These are phyloP conservation scores for Tenthredo distinguenda DNA, from an alignment of 2,888 invertebrate genomes.

Conservation along the genomic window DNA sequence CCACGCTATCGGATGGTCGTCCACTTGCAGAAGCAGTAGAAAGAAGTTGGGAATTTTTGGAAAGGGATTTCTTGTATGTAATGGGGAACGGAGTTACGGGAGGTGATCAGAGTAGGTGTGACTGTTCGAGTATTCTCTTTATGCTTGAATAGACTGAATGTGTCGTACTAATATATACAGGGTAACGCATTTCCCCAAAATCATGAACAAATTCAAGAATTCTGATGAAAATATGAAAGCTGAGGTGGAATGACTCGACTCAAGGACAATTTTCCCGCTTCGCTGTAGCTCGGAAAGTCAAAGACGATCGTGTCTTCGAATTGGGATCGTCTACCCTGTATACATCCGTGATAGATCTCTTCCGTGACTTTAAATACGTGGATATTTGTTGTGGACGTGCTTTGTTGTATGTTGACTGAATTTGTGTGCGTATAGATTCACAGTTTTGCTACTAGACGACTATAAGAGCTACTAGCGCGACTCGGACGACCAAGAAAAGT, in stretches of 20 bases:
- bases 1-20: conserved; percentile 30
- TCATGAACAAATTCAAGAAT: background rate
- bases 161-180: conserved; percentile 71
- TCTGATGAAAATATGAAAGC: conserved; percentile 25
- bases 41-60: conserved; percentile 25
- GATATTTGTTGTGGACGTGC: conserved; percentile 44
- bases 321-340: background rate
- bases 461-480: background rate
- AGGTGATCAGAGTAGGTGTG: conserved; percentile 38
- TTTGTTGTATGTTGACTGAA: conserved; percentile 52
- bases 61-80: conserved; percentile 19
- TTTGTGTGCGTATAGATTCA: conserved; percentile 50
- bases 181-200: conserved; percentile 53
- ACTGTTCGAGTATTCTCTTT: conserved; percentile 44
- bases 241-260: background rate
- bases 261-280: background rate
- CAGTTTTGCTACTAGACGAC: background rate
- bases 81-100: background rate
- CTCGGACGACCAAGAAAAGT: background rate
- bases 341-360: conserved; percentile 31
- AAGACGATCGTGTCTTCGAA: background rate
- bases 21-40: conserved; percentile 48
- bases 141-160: conserved; percentile 67
- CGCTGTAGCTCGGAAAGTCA: background rate
- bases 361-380: conserved; percentile 35